Conservation (phyloP, 2,113 vertebrate species). For the Calonectris borealis region DNA sequence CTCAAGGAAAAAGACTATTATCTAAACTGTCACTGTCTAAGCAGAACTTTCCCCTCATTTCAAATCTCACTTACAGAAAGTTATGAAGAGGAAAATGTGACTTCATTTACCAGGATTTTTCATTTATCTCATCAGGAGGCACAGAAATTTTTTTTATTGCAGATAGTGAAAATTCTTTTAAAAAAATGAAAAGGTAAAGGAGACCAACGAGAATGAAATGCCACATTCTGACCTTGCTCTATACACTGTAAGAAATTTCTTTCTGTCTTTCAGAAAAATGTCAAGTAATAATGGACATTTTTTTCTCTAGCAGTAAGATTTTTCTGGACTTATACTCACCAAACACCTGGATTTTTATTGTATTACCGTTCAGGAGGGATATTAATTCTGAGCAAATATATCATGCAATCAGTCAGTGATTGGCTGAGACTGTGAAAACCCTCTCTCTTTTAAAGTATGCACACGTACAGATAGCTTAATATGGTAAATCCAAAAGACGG, state of each 20-base stretch:
- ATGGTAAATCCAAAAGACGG: neutral
- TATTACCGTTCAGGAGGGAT: neutral
- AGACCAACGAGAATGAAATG: fast-evolving
- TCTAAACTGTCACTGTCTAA: neutral
- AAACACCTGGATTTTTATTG: neutral
- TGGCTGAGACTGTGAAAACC: neutral
- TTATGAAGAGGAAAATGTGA: neutral
- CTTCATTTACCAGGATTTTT: neutral
- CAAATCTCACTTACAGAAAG: neutral
- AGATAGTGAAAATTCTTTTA: neutral
- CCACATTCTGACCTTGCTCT: neutral
- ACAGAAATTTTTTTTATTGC: neutral
- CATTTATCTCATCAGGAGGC: neutral
- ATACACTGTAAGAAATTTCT: neutral
- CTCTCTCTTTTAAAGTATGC: neutral
- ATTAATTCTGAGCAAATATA: neutral
- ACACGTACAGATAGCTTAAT: neutral
- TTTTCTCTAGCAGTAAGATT: neutral
- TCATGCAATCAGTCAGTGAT: neutral
- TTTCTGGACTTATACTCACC: neutral
- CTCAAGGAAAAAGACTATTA: neutral
- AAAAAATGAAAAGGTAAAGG: neutral
- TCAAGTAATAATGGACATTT: neutral
- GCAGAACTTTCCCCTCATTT: neutral
- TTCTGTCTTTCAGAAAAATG: neutral